These are phyloP conservation scores for Etheostoma spectabile DNA, from an alignment of 2,113 vertebrate genomes.

Conservation along the genomic window DNA sequence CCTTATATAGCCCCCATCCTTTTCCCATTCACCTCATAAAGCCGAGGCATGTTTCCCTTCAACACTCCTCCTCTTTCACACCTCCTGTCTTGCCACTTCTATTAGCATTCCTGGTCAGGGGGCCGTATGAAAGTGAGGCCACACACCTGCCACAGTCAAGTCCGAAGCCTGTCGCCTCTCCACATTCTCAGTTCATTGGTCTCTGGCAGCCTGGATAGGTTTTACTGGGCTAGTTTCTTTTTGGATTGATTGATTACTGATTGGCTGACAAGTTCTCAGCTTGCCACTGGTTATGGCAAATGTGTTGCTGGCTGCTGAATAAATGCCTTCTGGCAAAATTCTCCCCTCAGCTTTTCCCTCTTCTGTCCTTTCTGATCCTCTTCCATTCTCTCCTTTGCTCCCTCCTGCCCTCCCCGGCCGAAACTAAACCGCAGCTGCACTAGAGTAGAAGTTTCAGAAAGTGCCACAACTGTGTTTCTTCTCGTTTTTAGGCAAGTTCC, in stretches of 20 bases:
- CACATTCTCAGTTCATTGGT: conserved; percentile 25
- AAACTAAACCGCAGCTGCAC: conserved; percentile 64
- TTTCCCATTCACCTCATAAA: conserved; percentile 47
- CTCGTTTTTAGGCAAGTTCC: conserved; percentile 74
- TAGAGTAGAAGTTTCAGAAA: conserved; percentile 73
- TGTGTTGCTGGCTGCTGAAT: conserved; percentile 29
- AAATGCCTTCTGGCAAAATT: conserved; percentile 29
- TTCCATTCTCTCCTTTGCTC: conserved; percentile 17
- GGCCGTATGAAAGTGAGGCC: conserved; percentile 53
- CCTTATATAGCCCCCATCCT: conserved; percentile 22
- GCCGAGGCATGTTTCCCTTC: conserved; percentile 35
- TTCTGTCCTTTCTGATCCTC: conserved; percentile 31
- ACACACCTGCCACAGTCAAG: conserved; percentile 62
- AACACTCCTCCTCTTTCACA: conserved; percentile 56
- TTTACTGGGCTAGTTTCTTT: conserved; percentile 25
- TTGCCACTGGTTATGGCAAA: conserved; percentile 54
- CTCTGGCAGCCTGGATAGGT: conserved; percentile 13
- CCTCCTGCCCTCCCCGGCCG: conserved; percentile 24
- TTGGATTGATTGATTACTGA: conserved; percentile 48
- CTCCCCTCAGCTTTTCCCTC: conserved; percentile 32
- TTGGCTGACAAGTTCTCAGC: conserved; percentile 28
- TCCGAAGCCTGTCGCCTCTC: conserved; percentile 38
- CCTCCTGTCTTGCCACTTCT: conserved; percentile 60
- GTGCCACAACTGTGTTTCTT: conserved; percentile 66
- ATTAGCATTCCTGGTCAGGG: conserved; percentile 60